phyloP scores from a whole-genome alignment of 1,140 invertebrate species.

The Sycophaga agraensis region DNA sequence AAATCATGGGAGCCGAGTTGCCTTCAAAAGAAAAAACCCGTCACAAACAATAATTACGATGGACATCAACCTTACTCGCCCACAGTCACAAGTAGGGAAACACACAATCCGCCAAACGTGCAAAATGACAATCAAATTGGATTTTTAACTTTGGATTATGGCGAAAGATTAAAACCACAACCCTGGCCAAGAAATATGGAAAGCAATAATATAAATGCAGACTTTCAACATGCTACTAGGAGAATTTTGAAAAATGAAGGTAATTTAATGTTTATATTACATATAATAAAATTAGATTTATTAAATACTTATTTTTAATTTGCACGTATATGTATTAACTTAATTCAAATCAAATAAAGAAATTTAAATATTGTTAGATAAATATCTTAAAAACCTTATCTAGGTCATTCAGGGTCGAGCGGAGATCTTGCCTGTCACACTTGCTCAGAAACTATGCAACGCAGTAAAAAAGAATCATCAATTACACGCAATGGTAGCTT shows the following conservation, averaged over 20 bases:
- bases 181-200: conserved; percentile 1
- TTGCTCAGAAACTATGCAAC: conserved; percentile 39
- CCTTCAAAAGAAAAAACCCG: not conserved
- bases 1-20: conserved; percentile 31
- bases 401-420: conserved; percentile 44
- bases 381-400: conserved; percentile 8
- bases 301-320: not conserved
- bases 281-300: conserved; percentile 1
- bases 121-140: conserved; percentile 3
- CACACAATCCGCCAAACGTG: not conserved
- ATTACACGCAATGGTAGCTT: conserved; percentile 48
- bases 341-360: not conserved
- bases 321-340: not conserved
- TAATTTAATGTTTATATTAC: conserved; percentile 27
- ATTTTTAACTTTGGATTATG: conserved; percentile 26
- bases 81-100: not conserved
- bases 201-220: not conserved
- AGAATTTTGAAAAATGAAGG: conserved; percentile 38
- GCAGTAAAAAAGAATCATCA: conserved; percentile 36
- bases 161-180: conserved; percentile 25
- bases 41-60: conserved; percentile 12
- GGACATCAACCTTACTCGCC: not conserved
- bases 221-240: conserved; percentile 19
- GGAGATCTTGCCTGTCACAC: conserved; percentile 37
- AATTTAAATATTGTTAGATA: not conserved